These are phyloP conservation scores for Orchesella cincta DNA, from an alignment of 1,140 invertebrate genomes.

Conservation along the genomic window DNA sequence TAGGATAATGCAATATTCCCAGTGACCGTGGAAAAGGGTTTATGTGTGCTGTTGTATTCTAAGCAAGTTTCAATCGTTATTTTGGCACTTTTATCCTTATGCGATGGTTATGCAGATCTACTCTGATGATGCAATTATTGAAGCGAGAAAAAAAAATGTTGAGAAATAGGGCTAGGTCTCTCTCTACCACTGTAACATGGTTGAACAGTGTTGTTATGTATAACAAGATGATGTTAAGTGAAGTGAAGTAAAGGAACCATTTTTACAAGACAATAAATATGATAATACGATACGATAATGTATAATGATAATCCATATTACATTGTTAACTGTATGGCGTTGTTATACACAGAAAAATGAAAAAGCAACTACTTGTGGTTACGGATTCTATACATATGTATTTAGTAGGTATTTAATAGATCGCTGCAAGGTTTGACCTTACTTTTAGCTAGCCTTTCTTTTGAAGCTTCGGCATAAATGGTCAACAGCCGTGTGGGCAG, in stretches of 20 bases:
- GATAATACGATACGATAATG: background rate
- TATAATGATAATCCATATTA: background rate
- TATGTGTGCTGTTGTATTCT: too few relatives aligned
- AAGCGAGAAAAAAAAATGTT: background rate
- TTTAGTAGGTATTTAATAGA: background rate
- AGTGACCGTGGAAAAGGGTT: too few relatives aligned
- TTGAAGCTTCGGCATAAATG: conserved; percentile 12
- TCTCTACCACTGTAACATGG: background rate
- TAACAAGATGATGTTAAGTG: background rate
- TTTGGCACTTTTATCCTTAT: background rate
- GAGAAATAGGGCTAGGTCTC: conserved; percentile 19
- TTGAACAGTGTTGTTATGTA: background rate
- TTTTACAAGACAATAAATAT: conserved; percentile 20
- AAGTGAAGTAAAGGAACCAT: background rate
- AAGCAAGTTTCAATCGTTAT: too few relatives aligned
- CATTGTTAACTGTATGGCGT: background rate
- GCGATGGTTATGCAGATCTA: too few relatives aligned
- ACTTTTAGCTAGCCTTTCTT: background rate
- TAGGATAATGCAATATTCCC: too few relatives aligned
- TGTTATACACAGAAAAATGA: too few relatives aligned
- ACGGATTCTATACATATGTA: background rate
- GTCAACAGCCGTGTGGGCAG: conserved; percentile 3
- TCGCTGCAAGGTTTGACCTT: conserved; percentile 13
- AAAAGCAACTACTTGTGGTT: background rate
- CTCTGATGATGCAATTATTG: background rate